Percentiles rank a stretch among this genome's conserved stretches.
Evolutionary conservation across 2,797 vertebrate species (phyloP).

Genomic region (Petrocephalus schoutedeni): DNA sequence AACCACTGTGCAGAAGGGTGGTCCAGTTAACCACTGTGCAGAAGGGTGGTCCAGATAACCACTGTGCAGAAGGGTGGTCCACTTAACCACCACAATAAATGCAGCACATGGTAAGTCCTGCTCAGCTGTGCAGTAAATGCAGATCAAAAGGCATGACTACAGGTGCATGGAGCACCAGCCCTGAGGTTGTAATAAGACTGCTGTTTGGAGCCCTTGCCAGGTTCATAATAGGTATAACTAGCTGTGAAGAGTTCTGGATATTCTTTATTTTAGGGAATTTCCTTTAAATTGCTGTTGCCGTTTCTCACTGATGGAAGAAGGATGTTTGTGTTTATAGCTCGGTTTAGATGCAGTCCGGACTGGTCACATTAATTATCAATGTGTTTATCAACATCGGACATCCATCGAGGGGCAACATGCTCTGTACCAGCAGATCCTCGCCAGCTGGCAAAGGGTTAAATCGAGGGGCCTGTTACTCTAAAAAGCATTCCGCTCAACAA

Average conservation of each 20-base stretch:
- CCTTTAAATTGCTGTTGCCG: not conserved
- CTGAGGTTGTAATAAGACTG: not conserved
- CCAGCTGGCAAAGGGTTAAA: not conserved
- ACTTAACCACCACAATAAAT: not conserved
- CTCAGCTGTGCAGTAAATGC: not conserved
- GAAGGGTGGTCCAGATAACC: not conserved
- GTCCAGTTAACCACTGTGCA: not conserved
- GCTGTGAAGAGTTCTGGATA: not conserved
- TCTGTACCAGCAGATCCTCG: not conserved
- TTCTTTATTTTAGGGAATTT: not conserved
- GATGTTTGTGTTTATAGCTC: not conserved
- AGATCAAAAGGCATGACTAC: not conserved
- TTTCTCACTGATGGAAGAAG: not conserved
- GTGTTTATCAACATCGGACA: not conserved
- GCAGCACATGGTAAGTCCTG: not conserved
- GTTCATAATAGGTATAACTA: not conserved
- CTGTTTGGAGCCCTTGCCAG: not conserved
- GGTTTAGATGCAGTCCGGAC: not conserved
- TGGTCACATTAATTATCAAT: not conserved
- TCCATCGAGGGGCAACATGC: not conserved
- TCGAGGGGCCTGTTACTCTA: not conserved
- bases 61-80: not conserved
- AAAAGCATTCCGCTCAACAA: not conserved
- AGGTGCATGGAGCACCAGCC: not conserved
- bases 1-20: not conserved